Evolutionary conservation across 2,113 vertebrate genomes (phyloP).

Genomic region (Neotragus moschatus): DNA sequence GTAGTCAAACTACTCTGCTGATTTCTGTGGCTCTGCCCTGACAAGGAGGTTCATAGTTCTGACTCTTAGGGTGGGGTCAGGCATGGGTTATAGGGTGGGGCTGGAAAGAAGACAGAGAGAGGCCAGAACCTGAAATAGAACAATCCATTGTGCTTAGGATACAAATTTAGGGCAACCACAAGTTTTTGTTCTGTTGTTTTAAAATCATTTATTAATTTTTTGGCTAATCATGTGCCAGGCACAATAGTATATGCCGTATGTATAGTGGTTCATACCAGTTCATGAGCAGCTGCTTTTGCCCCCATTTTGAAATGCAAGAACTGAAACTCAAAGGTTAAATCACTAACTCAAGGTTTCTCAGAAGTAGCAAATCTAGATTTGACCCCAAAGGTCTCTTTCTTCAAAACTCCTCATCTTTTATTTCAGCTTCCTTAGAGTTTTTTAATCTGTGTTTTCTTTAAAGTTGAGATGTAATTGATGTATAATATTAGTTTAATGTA

Average conservation of each 20-base stretch:
- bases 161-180: neutral
- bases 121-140: neutral
- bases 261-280: neutral
- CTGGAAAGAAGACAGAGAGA: neutral
- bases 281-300: neutral
- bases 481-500: neutral
- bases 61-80: neutral
- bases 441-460: neutral
- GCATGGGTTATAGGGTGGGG: too few species aligned
- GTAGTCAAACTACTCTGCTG: neutral
- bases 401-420: neutral
- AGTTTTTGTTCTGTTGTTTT: neutral
- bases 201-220: neutral
- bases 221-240: neutral
- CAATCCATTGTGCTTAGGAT: neutral
- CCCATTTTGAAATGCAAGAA: neutral
- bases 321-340: neutral
- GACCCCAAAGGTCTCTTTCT: neutral
- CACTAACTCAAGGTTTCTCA: neutral
- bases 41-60: neutral
- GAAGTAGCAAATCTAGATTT: neutral
- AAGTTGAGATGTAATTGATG: neutral
- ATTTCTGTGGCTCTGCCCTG: neutral
- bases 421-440: neutral
- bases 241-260: neutral